Percentiles rank a stretch among this genome's conserved stretches.
Evolutionary conservation across 2,113 vertebrate genomes (phyloP).

Genomic region (Thamnophis sirtalis): DNA sequence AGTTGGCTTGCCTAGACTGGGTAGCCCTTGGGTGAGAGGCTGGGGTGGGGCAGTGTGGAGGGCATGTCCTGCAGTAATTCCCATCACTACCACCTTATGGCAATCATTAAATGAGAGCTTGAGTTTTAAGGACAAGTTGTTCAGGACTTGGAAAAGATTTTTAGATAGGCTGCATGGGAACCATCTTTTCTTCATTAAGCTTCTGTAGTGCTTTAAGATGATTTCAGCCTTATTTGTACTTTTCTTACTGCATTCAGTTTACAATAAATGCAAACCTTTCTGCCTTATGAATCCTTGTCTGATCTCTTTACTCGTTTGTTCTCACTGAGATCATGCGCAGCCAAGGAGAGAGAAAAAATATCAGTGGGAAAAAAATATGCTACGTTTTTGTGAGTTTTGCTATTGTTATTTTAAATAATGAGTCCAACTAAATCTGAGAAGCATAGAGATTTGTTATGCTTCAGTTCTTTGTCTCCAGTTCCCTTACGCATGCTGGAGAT

Average conservation of each 20-base stretch:
- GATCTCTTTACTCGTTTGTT: slow-evolving; percentile 6
- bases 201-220: neutral
- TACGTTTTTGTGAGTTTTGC: neutral
- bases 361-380: neutral
- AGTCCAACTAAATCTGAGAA: slow-evolving; percentile 32
- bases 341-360: neutral
- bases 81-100: neutral
- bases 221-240: neutral
- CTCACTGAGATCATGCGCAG: neutral
- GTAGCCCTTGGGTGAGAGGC: neutral
- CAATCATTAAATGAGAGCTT: neutral
- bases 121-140: neutral
- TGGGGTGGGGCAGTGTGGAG: neutral
- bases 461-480: slow-evolving; percentile 32
- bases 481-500: slow-evolving; percentile 66
- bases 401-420: neutral
- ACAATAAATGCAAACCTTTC: neutral
- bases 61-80: neutral
- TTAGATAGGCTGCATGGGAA: neutral
- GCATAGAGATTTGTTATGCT: slow-evolving; percentile 35
- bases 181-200: neutral
- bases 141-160: neutral
- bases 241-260: neutral
- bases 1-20: neutral
- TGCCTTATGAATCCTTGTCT: neutral